Conservation (phyloP, 35 echinoderm and acorn worm species). For the Diadema setosum region DNA sequence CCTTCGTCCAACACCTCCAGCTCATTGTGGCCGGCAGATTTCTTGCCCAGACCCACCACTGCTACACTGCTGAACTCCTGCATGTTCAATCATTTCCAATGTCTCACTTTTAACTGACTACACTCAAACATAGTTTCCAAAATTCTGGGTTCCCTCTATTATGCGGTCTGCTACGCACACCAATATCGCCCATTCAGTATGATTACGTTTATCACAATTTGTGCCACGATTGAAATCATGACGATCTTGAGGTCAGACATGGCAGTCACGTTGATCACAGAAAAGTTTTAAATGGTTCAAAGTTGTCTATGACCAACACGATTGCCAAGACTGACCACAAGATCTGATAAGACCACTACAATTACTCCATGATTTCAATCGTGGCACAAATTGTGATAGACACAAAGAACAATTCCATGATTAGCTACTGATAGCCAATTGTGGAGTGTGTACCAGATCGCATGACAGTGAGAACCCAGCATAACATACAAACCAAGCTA, state of each 20-base stretch:
- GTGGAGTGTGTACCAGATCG: too few species aligned
- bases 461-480: too few species aligned
- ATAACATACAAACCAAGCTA: too few species aligned
- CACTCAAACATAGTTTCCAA: background rate
- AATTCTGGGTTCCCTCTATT: background rate
- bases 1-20: conserved; percentile 60
- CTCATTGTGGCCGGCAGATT: conserved; percentile 75
- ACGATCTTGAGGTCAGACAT: background rate
- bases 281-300: background rate
- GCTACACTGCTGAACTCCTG: conserved; percentile 75
- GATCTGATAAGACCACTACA: too few species aligned
- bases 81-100: background rate
- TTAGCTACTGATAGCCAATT: too few species aligned
- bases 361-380: too few species aligned
- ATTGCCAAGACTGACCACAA: too few species aligned
- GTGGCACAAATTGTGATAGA: too few species aligned
- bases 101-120: too few species aligned
- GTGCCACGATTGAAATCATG: background rate
- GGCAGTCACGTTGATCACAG: background rate
- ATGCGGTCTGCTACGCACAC: too few species aligned
- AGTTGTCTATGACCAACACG: too few species aligned
- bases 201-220: background rate
- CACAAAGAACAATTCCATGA: too few species aligned
- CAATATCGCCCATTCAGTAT: background rate
- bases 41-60: conserved; percentile 86